Evolutionary conservation across 2,797 vertebrate genomes (phyloP).

Genomic region (Sebastes jordani): DNA sequence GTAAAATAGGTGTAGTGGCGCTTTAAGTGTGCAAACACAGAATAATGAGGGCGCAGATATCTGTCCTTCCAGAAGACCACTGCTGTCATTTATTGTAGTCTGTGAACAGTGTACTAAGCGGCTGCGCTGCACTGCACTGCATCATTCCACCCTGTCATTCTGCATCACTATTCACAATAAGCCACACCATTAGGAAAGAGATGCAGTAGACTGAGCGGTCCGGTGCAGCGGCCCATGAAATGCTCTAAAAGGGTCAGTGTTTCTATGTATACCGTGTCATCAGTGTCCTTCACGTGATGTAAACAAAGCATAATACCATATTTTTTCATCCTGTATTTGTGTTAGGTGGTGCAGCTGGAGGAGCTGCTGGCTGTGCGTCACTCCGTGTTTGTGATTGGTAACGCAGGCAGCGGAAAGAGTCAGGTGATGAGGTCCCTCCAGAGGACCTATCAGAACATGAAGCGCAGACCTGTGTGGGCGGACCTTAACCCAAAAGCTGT

Average conservation of each 20-base stretch:
- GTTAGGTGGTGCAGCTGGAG: constrained; percentile 93
- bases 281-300: not conserved
- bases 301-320: not conserved
- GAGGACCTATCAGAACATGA: constrained; percentile 92
- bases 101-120: constrained; percentile 35
- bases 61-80: constrained; percentile 27
- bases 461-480: constrained; percentile 87
- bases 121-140: constrained; percentile 38
- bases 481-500: constrained; percentile 97
- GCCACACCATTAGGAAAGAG: constrained; percentile 4
- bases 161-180: constrained; percentile 24
- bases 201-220: not conserved
- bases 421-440: constrained; percentile 92
- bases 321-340: constrained; percentile 1
- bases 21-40: constrained; percentile 20
- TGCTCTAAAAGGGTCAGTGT: not conserved
- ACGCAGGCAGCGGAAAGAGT: constrained; percentile 92
- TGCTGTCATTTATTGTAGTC: constrained; percentile 28
- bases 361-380: constrained; percentile 92
- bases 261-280: not conserved
- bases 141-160: constrained; percentile 8
- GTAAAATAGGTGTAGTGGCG: not conserved
- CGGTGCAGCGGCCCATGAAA: not conserved
- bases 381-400: constrained; percentile 94
- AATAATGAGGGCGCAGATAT: constrained; percentile 22